Evolutionary conservation across 1,140 invertebrate genomes (phyloP).

Genomic region (Calosoma granatense): DNA sequence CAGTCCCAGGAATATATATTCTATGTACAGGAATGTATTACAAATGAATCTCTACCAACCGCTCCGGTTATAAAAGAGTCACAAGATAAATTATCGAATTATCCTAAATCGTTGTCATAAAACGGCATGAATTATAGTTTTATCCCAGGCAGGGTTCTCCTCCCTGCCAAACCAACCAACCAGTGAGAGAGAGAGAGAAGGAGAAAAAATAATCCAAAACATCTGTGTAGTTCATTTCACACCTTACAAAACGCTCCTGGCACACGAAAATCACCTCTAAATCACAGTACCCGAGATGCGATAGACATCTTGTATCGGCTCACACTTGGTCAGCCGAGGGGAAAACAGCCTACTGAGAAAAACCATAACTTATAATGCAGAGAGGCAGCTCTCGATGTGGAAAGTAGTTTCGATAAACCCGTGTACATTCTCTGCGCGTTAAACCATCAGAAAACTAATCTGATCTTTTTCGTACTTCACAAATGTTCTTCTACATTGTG

Average conservation of each 20-base stretch:
- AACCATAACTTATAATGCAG: constrained; percentile 4
- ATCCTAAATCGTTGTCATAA: constrained; percentile 1
- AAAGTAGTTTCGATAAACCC: neutral
- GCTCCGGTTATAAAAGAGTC: neutral
- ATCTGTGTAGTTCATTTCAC: constrained; percentile 16
- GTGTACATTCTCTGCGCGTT: no score
- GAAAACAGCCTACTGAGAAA: constrained; percentile 4
- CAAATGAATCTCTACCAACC: neutral
- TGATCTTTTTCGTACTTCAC: no score
- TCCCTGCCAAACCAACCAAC: no score
- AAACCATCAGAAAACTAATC: no score
- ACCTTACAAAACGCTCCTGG: constrained; percentile 13
- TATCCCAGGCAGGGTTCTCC: neutral
- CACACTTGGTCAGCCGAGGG: neutral
- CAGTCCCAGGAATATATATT: no score
- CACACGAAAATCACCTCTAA: constrained; percentile 2
- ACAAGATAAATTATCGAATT: constrained; percentile 2
- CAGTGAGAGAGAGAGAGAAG: no score
- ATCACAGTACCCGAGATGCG: neutral
- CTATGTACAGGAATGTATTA: no score
- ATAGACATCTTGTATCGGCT: neutral
- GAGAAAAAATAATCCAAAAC: constrained; percentile 11
- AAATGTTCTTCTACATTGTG: no score
- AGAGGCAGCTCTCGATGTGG: neutral
- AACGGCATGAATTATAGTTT: neutral